Evolutionary conservation across 2,113 vertebrate genomes (phyloP).

Genomic region (Boulengeromyrus knoepffleri): DNA sequence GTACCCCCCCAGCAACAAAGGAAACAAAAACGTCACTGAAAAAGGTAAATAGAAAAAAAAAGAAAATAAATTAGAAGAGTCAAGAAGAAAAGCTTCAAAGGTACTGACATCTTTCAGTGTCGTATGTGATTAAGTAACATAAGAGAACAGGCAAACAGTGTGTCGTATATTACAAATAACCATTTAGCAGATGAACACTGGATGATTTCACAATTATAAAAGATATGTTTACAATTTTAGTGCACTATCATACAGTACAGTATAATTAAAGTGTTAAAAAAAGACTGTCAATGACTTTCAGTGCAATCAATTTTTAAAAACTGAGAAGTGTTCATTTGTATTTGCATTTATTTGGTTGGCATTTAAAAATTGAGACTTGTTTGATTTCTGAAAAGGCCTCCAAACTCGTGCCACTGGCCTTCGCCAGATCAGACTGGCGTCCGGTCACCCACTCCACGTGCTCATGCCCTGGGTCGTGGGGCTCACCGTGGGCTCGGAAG

Average conservation of each 20-base stretch:
- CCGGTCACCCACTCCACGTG: not conserved
- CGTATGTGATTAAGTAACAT: not conserved
- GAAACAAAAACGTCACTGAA: not conserved
- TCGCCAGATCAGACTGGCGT: not conserved
- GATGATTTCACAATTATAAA: not conserved
- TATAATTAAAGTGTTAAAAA: not conserved
- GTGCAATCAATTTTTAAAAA: not conserved
- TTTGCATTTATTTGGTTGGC: not conserved
- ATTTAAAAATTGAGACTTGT: not conserved
- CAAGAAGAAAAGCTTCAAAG: not conserved
- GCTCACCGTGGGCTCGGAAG: conserved; percentile 87
- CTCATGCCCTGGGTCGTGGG: not conserved
- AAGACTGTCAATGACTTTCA: not conserved
- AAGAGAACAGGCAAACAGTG: not conserved
- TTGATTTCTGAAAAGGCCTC: not conserved
- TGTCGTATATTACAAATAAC: not conserved
- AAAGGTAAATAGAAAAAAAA: not conserved
- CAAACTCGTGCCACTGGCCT: not conserved
- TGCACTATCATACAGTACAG: not conserved
- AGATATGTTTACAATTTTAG: not conserved
- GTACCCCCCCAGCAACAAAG: not conserved
- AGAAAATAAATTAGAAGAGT: not conserved
- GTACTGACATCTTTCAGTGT: not conserved
- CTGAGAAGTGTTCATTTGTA: not conserved
- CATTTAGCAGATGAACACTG: not conserved